Base-by-base conservation (phyloP, 2,888 invertebrate genomes). In the Dolichomitus sp. region DNA sequence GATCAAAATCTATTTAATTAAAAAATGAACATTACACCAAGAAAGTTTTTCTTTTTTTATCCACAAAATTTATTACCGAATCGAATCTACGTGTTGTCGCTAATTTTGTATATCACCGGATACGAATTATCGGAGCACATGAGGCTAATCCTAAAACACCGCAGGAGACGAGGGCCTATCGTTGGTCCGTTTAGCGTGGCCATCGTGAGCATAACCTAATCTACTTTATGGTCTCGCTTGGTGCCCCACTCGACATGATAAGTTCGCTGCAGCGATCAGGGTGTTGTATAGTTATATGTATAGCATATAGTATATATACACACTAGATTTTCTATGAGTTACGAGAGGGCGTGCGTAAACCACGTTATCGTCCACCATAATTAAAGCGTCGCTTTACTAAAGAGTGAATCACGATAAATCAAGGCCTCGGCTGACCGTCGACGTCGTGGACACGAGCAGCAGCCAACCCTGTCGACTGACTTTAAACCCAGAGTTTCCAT, bases 321-420 rank as follows among this genome's bases (percentile, higher is more conserved):
- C 85, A 85, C 85, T 86, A 88, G 87, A 88, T 88, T 90, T 90
- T 89, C 86, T 87, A 88, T 88, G 90, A 90, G 80, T 90, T 90
- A 89, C 84, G 84, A 87, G 81, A 76, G 86, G 88, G 87, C 88
- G 87, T 86, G 87, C 87, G 87, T 89, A 89, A 90, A 89, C 88
- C 86, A 81, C 90, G 89, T 88, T 91, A 91, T 91, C 91, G 85
- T 86, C 57, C 59, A 65, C 84, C 79, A 86, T 88, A 91, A 91
- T 91, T 91, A 91, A 88, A 90, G 88, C 87, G 87, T 89, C 89
- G 90, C 89, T 88, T 86, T 77, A 69, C 80, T 84, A 84, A 88
- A 87, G 86, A 88, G 89, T 88, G 87, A 90, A 90, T 90, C 89
- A 86, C 88, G 87, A 88, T 88, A 87, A 88, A 88, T 89, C 90